Evolutionary conservation across 2,797 vertebrate species (phyloP), one percentile per base, ranked within the genome.

Genomic region (Catostomus latipinnis): DNA sequence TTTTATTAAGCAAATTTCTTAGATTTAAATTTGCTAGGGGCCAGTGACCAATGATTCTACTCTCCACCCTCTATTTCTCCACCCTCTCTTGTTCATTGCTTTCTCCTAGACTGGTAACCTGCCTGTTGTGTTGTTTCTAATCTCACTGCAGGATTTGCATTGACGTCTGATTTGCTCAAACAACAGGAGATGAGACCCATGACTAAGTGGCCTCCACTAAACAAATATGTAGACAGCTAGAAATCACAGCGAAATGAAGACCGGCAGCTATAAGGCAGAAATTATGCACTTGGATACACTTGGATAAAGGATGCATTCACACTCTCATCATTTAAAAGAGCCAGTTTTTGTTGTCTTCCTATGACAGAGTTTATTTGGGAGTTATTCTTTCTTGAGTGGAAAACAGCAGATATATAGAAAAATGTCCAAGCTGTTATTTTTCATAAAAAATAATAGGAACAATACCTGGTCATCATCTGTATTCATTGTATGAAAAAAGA

Each of bases 1-100:
- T 94, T 94, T 91, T 92, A 92, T 94, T 94, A 95, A 88, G 91
- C 89, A 94, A 94, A 94, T 93, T 91, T 82, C 76, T 85, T 86
- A 87, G 90, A 92, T 92, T 93, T 91, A 78, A 89, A 83, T 90
- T 90, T 88, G 88, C 87, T 88, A 83, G 6, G 16, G 81, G 87
- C 89, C 88, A 85, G 87, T 88, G 86, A 90, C 90, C 89, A 89
- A 85, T 83, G 79, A 82, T 48, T 81, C 76, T 63, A 66, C 82
- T 73, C 72, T 72, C 82, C 79, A 74, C 71, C 63, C 52, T 84
- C 72, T 80, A 82, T 86, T 81, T 84, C 76, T 83, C 43, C 82
- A 53, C 58, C 60, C 67, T 68, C 76, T 82, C n/a, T 49, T 79
- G 10, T 61, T 61, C 45, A 52, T 49, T 58, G 48, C 8, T 4